Evolutionary conservation across 2,113 vertebrate species (phyloP).

Genomic region (Petrocephalus microphthalmus): DNA sequence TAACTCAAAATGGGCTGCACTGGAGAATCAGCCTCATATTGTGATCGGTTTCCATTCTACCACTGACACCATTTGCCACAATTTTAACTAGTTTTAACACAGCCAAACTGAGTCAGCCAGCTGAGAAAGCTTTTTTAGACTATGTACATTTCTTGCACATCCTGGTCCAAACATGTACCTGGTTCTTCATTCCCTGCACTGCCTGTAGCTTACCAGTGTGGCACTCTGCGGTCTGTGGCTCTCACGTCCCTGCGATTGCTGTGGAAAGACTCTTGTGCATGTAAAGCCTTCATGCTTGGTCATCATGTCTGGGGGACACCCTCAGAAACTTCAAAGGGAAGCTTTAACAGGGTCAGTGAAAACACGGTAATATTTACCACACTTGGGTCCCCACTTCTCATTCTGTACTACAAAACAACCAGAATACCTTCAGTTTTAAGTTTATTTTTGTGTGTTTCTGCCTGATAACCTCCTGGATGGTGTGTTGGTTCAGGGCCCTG

Average conservation of each 20-base stretch:
- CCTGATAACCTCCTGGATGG: background rate
- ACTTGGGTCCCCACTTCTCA: background rate
- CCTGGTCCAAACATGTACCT: background rate
- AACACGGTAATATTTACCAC: background rate
- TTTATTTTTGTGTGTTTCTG: background rate
- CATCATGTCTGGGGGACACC: background rate
- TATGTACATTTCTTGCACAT: background rate
- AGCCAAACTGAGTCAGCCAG: background rate
- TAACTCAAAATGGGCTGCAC: background rate
- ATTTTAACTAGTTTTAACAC: background rate
- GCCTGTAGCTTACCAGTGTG: background rate
- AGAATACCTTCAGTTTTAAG: background rate
- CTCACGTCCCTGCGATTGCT: background rate
- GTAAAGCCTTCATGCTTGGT: background rate
- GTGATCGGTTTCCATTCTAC: background rate
- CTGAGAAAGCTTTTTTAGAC: background rate
- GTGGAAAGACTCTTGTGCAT: background rate
- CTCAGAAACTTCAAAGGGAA: background rate
- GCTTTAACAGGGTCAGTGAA: too few species aligned
- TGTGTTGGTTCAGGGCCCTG: too few species aligned
- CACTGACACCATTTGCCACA: background rate
- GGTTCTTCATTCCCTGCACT: background rate
- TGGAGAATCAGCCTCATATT: background rate
- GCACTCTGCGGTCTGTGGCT: background rate
- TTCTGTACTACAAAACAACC: background rate